Evolutionary conservation across 2,113 vertebrate genomes (phyloP), one percentile per base, ranked within the genome.

Genomic region (Megaptera novaeangliae): DNA sequence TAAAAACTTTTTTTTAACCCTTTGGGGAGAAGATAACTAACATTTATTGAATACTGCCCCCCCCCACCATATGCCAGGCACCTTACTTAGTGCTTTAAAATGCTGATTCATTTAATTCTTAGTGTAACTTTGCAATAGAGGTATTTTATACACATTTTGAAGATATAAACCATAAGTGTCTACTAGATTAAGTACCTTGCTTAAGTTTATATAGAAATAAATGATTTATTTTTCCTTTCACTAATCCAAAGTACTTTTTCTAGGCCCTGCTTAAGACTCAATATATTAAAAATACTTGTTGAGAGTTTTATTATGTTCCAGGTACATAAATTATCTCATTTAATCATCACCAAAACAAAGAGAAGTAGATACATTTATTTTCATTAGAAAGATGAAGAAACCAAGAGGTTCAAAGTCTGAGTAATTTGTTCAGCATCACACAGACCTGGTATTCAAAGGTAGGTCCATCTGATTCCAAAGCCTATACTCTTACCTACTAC

Each of bases 81-180:
- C 29, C 41, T 88, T 88, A n/a, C 25, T 78, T 57, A 92, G 34
- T 88, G 25, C 29, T 96, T 96, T 89, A 71, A 91, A 97, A 92
- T 83, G 41, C n/a, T 78, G 11, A 71, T 23, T 49, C 39, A 41
- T 55, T 80, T 66, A 74, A 66, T 91, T 93, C 46, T 88, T 80
- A 92, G 11, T 81, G 23, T 59, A 92, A 59, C 3, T 8, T 57
- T 69, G 39, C 36, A 12, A 75, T 49, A 20, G 59, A 63, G 59
- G 27, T 41, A 74, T 90, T 94, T 82, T 86, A 10, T 94, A 75
- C n/a, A 81, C 15, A 68, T 55, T 75, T 87, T 89, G 63, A 89
- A 71, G 61, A 94, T 68, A 21, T 64, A 88, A 93, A 69, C 3
- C 61, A 1, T 27, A 90, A 96, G 29, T 11, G 29, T 63, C 2